These are phyloP conservation scores for Zaprionus bogoriensis DNA, from an alignment of 2,888 invertebrate genomes.

Conservation along the genomic window DNA sequence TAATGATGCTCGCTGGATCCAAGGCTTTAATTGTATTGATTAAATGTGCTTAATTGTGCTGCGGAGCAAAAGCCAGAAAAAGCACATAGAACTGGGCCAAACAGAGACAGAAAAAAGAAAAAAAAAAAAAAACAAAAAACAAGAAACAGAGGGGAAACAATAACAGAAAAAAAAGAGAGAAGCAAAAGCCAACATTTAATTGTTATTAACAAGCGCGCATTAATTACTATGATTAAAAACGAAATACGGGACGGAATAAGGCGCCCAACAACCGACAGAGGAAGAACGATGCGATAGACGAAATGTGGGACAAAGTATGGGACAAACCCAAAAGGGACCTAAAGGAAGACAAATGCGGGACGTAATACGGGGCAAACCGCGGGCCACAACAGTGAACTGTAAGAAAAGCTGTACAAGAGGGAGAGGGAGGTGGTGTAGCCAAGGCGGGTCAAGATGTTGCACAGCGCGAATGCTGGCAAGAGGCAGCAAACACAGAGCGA, in stretches of 20 bases:
- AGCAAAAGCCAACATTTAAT: slow-evolving; percentile 55
- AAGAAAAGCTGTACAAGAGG: too few relatives aligned
- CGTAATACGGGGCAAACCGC: not conserved
- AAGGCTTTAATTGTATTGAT: slow-evolving; percentile 75
- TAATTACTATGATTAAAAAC: slow-evolving; percentile 68
- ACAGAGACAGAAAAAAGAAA: slow-evolving; percentile 27
- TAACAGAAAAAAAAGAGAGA: slow-evolving; percentile 6
- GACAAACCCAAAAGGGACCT: not conserved
- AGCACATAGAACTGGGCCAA: not conserved
- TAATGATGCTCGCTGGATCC: slow-evolving; percentile 62
- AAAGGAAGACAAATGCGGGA: not conserved
- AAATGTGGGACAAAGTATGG: not conserved
- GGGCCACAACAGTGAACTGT: too few relatives aligned
- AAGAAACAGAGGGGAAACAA: not conserved
- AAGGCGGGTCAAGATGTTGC: too few relatives aligned
- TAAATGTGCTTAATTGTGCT: slow-evolving; percentile 66
- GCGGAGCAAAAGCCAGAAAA: slow-evolving; percentile 4
- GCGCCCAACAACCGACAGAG: too few relatives aligned
- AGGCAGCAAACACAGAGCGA: not conserved
- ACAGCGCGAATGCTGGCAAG: too few relatives aligned
- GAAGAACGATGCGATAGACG: too few relatives aligned
- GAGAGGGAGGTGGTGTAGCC: too few relatives aligned
- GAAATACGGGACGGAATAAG: slow-evolving; percentile 14
- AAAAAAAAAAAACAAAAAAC: slow-evolving; percentile 1
- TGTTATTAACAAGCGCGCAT: slow-evolving; percentile 73